Evolutionary conservation across 2,113 vertebrate species (phyloP).

Genomic region (Taxidea taxus): DNA sequence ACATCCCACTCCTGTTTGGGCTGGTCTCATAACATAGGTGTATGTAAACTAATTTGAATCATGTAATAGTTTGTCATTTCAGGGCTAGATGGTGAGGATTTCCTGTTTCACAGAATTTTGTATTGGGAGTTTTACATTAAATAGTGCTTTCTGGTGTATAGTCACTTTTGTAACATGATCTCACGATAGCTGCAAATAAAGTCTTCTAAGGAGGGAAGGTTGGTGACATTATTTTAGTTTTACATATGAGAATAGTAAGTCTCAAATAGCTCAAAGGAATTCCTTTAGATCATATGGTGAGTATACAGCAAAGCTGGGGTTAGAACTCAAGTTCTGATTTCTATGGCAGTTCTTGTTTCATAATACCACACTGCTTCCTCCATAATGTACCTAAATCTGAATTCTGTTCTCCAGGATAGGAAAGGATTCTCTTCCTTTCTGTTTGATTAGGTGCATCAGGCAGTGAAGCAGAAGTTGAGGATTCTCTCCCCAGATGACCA

Average conservation of each 20-base stretch:
- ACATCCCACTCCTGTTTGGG: neutral
- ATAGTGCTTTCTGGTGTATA: neutral
- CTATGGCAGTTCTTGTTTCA: neutral
- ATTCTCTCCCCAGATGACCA: neutral
- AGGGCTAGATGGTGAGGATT: neutral
- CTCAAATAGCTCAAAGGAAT: neutral
- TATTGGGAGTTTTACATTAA: constrained; percentile 15
- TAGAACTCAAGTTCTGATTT: neutral
- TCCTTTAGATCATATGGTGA: neutral
- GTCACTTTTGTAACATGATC: neutral
- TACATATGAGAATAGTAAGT: neutral
- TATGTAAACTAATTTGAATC: neutral
- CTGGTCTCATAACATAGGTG: neutral
- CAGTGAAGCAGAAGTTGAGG: neutral
- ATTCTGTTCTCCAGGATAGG: neutral
- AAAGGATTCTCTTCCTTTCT: neutral
- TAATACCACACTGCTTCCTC: neutral
- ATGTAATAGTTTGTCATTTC: neutral
- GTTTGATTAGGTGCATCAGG: neutral
- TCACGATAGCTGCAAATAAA: neutral
- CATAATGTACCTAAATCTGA: neutral
- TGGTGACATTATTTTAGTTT: neutral
- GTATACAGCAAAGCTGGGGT: neutral
- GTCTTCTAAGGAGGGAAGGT: neutral
- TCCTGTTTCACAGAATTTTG: constrained; percentile 16